These are phyloP conservation scores for Vanacampus margaritifer DNA, from an alignment of 2,113 vertebrate species.

Conservation along the genomic window DNA sequence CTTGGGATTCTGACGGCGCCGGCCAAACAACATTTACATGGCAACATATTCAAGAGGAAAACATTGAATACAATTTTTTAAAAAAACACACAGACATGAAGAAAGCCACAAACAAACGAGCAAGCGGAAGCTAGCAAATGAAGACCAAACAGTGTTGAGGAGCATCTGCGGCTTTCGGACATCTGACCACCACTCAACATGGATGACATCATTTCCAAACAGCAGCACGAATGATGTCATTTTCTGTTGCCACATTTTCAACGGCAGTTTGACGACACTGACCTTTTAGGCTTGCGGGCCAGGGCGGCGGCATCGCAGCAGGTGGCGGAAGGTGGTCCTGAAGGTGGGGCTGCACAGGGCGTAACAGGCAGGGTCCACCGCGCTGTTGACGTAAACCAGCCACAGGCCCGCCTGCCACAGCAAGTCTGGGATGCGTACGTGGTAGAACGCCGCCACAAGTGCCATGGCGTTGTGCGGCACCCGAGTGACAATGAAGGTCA, in stretches of 20 bases:
- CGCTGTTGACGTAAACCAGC: conserved; percentile 94
- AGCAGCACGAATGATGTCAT: too few relatives aligned
- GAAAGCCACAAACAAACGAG: too few relatives aligned
- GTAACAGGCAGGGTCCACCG: conserved; percentile 91
- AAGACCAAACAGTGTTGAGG: too few relatives aligned
- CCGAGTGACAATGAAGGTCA: conserved; percentile 93
- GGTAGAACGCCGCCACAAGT: conserved; percentile 86
- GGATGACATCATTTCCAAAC: too few relatives aligned
- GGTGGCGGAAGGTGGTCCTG: conserved; percentile 89
- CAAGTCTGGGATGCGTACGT: conserved; percentile 73
- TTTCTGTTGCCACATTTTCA: neutral
- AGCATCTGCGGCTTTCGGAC: too few relatives aligned
- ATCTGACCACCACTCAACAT: too few relatives aligned
- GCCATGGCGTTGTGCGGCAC: conserved; percentile 92
- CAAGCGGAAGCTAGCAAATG: too few relatives aligned
- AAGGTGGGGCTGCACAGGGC: conserved; percentile 91
- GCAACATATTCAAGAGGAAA: too few relatives aligned
- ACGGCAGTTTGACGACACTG: neutral
- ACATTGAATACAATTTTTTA: too few relatives aligned
- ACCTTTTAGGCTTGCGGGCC: conserved; percentile 1
- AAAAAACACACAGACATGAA: too few relatives aligned
- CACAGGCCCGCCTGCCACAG: conserved; percentile 87
- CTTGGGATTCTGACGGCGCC: too few relatives aligned
- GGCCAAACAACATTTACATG: too few relatives aligned
- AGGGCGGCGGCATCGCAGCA: conserved; percentile 78